Percentiles rank a stretch among this genome's conserved stretches.
These are phyloP conservation scores for Solea senegalensis DNA, from an alignment of 2,113 vertebrate species.

Conservation along the genomic window DNA sequence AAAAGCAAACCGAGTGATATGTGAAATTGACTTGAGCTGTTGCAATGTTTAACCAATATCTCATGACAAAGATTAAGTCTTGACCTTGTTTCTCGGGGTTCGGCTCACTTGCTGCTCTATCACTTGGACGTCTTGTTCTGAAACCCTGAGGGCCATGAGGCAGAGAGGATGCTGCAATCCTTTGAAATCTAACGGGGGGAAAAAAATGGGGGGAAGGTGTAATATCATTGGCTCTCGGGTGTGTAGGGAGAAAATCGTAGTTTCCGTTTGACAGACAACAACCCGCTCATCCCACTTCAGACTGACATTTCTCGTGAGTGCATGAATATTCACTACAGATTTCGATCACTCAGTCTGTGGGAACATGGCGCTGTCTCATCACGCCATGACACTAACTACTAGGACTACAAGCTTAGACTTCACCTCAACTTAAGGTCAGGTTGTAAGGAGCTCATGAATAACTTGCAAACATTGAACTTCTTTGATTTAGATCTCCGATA, in stretches of 20 bases:
- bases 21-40: conserved; percentile 32
- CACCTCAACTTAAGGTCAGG: no score
- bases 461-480: no score
- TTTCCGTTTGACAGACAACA: conserved; percentile 30
- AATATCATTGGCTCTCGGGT: conserved; percentile 39
- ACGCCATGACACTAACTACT: no score
- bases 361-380: no score
- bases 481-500: no score
- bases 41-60: conserved; percentile 28
- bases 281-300: no score
- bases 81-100: conserved; percentile 49
- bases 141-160: conserved; percentile 23
- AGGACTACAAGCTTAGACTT: no score
- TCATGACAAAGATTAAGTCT: conserved; percentile 27
- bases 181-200: conserved; percentile 60
- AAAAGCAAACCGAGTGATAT: conserved; percentile 22
- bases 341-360: no score
- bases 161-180: conserved; percentile 69
- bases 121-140: conserved; percentile 55
- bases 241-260: conserved; percentile 25
- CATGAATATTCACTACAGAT: no score
- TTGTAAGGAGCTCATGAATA: no score
- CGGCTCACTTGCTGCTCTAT: conserved; percentile 31
- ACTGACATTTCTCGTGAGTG: no score
- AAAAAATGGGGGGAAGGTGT: neutral